Evolutionary conservation across 2,113 vertebrate species (phyloP), one percentile per base, ranked within the genome.

Genomic region (Uropsilus gracilis): DNA sequence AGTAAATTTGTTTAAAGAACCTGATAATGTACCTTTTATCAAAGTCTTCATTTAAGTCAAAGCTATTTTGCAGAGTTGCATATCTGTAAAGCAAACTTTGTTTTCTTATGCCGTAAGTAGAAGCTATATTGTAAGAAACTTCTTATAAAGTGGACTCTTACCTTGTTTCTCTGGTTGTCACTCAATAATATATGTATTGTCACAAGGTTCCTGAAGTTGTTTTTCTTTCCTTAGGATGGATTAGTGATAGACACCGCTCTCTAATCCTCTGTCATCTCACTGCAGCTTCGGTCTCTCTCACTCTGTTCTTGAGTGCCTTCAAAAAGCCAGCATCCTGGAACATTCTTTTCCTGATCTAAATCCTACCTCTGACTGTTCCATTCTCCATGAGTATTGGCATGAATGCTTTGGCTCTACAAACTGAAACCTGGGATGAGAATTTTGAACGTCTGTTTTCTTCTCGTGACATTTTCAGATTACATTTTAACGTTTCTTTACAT

Each of bases 241-340:
- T 22, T 9, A 24, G 30, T 59, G 69, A 86, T 22, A n/a, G 26
- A 24, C 28, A 30, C 55, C 39, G 6, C 85, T 48, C 10, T 48
- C 46, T 34, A 12, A 6, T 18, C 46, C 37, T n/a, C 22, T 20
- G 0, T 50, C 42, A 2, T 14, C 78, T 59, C 44, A 16, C 37
- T 66, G 63, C 69, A 86, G 53, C 88, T 80, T 80, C 64, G 42
- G 72, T 66, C 78, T 86, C 83, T 83, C 75, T 71, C 88, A 61
- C 94, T 92, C 95, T 89, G 34, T 88, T 86, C 90, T 88, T 39
- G 81, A 97, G 97, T 98, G 97, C 97, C 97, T 98, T 97, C 91
- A 90, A 73, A 85, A 94, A 92, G 91, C 96, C 97, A 94, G 88
- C 75, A 30, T 95, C 94, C 94, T 66, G 66, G 84, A 80, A 82